phyloP scores from a whole-genome alignment of 2,888 invertebrate genomes.

The Scaptomyza flava region DNA sequence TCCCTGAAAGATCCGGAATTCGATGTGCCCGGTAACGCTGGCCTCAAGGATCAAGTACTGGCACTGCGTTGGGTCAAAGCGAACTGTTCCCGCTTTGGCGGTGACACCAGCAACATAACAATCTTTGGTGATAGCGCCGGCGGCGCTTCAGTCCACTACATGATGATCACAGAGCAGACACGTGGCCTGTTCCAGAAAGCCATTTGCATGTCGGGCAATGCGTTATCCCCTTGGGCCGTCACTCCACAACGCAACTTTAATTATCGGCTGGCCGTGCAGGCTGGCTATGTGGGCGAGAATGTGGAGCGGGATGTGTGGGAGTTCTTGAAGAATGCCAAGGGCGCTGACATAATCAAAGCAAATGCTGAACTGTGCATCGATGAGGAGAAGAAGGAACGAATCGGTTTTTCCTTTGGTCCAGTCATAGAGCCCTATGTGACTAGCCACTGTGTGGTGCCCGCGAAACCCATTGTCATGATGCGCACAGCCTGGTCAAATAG shows the following conservation, averaged over 20 bases:
- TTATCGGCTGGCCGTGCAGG: constrained; percentile 80
- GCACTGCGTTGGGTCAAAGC: constrained; percentile 85
- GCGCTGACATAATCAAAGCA: constrained; percentile 79
- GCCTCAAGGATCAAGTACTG: constrained; percentile 85
- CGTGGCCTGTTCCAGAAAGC: constrained; percentile 83
- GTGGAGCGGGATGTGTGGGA: constrained; percentile 83
- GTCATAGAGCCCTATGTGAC: constrained; percentile 83
- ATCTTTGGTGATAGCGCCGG: constrained; percentile 86
- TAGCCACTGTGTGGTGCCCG: constrained; percentile 81
- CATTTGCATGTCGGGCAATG: constrained; percentile 83
- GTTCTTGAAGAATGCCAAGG: constrained; percentile 81
- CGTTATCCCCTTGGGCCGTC: constrained; percentile 82
- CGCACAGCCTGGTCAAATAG: constrained; percentile 82
- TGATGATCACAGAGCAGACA: constrained; percentile 85
- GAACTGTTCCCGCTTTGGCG: constrained; percentile 85
- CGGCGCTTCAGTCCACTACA: constrained; percentile 85
- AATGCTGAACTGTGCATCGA: constrained; percentile 81
- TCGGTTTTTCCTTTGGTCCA: constrained; percentile 83
- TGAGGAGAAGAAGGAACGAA: constrained; percentile 81
- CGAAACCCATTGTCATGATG: constrained; percentile 82
- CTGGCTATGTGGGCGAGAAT: constrained; percentile 80
- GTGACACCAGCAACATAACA: constrained; percentile 85
- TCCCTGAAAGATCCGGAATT: constrained; percentile 85
- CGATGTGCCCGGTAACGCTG: constrained; percentile 86
- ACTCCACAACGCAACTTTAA: constrained; percentile 82